phyloP scores from a whole-genome alignment of 2,797 vertebrate genomes.

The Etheostoma nigrum region DNA sequence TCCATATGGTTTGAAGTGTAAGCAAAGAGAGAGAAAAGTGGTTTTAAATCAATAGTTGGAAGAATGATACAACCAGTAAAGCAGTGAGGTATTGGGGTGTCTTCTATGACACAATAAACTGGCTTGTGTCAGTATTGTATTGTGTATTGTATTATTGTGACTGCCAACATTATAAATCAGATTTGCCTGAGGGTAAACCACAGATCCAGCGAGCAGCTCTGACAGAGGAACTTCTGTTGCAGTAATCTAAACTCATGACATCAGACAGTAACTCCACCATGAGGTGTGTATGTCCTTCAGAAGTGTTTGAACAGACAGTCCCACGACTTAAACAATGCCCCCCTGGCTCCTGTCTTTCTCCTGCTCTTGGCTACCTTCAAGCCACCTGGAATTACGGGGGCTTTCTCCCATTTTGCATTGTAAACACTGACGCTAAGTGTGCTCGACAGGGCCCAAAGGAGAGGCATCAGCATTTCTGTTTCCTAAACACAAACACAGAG shows the following conservation, averaged over 20 bases:
- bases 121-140: neutral
- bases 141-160: neutral
- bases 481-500: slow-evolving; percentile 34
- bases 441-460: slow-evolving; percentile 74
- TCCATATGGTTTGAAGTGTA: neutral
- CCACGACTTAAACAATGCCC: slow-evolving; percentile 35
- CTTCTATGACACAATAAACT: slow-evolving; percentile 27
- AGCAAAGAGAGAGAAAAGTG: neutral
- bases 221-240: slow-evolving; percentile 30
- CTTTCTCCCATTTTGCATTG: slow-evolving; percentile 51
- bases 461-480: slow-evolving; percentile 71
- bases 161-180: slow-evolving; percentile 22
- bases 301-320: slow-evolving; percentile 31
- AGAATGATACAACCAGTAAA: neutral
- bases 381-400: slow-evolving; percentile 49
- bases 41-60: slow-evolving; percentile 13
- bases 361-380: slow-evolving; percentile 27
- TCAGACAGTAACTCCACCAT: slow-evolving; percentile 45
- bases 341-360: slow-evolving; percentile 32
- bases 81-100: neutral
- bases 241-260: slow-evolving; percentile 42
- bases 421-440: slow-evolving; percentile 66
- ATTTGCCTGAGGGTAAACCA: slow-evolving; percentile 20
- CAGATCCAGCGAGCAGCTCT: slow-evolving; percentile 15
- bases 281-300: slow-evolving; percentile 65